Evolutionary conservation across 2,888 invertebrate species (phyloP), one percentile per base, ranked within the genome.

Genomic region (Criorhina ranunculi): DNA sequence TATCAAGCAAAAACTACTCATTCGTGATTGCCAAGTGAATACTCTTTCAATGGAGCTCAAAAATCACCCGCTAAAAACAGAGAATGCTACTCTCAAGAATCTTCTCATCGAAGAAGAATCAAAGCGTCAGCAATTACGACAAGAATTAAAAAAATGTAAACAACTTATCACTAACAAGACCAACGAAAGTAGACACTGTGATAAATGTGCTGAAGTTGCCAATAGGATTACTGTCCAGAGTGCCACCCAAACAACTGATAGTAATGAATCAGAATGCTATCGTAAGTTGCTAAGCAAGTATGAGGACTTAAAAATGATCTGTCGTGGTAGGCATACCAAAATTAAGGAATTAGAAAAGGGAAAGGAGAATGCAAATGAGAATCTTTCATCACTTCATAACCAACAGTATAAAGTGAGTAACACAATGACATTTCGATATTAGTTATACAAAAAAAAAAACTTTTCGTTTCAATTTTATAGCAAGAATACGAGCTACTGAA

Each of bases 41-140:
- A 89, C 88, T 0, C 79, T 91, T 0, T 88, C 87, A 1, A 88
- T 90, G 79, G 89, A 91, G 85, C 60, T 90, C 2, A 90, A 89
- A 80, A 88, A 88, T 72, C 90, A 91, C 87, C 91, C 91, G 0
- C 73, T 91, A 0, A 91, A 90, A 70, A 88, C 89, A 2, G 91
- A 91, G 77, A 89, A 89, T 67, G 89, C 88, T 0, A 80, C 69
- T 11, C 81, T 91, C 0, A 90, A 88, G 40, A 90, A 89, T 51
- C 88, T 90, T 3, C 73, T 91, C 0, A 83, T 87, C 17, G 90
- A 90, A 2, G 90, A 90, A 55, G 89, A 91, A 59, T 88, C 88
- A 0, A 89, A 88, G 44, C 82, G 88, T 1, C 88, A 88, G 0
- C 77, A 88, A 35, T 44, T 87, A 5, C 62, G 86, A 0, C 79